A percentile compares a stretch with the other conserved stretches of the same genome.
These are phyloP conservation scores for Lutjanus erythropterus DNA, from an alignment of 2,113 vertebrate species.

Conservation along the genomic window DNA sequence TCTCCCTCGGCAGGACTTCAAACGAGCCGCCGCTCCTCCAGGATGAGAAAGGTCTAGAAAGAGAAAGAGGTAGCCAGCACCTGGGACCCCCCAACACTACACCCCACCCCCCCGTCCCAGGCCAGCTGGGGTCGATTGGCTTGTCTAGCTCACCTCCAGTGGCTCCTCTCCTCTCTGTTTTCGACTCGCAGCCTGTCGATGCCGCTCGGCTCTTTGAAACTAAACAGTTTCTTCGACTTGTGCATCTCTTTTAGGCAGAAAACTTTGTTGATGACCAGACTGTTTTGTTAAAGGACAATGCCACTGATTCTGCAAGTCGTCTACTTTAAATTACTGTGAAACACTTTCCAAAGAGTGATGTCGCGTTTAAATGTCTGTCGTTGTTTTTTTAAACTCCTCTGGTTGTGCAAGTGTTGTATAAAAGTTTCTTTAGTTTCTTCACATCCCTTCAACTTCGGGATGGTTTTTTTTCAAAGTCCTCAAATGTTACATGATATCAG, in stretches of 20 bases:
- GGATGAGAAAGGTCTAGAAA: conserved; percentile 63
- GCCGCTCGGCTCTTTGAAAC: conserved; percentile 67
- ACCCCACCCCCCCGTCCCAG: neutral
- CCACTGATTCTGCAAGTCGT: neutral
- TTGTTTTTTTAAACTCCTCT: neutral
- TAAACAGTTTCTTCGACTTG: conserved; percentile 59
- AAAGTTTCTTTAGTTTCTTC: neutral
- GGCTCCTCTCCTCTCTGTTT: conserved; percentile 51
- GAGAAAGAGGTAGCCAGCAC: conserved; percentile 45
- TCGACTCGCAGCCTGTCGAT: conserved; percentile 63
- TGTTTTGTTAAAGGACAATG: conserved; percentile 41
- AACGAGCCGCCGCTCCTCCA: conserved; percentile 66
- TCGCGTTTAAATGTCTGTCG: neutral
- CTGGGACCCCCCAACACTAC: conserved; percentile 21
- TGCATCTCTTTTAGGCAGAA: conserved; percentile 41
- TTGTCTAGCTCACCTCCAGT: conserved; percentile 62
- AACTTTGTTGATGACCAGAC: conserved; percentile 71
- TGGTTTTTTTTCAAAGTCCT: neutral
- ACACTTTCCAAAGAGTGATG: neutral
- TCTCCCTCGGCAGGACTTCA: conserved; percentile 70
- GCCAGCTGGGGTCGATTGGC: conserved; percentile 68
- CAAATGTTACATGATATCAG: no score
- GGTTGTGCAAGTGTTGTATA: no score
- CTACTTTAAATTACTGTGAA: neutral
- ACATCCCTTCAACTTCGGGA: neutral